These are phyloP conservation scores for Calyptommatus sinebrachiatus DNA, from an alignment of 2,113 vertebrate genomes.

Conservation along the genomic window DNA sequence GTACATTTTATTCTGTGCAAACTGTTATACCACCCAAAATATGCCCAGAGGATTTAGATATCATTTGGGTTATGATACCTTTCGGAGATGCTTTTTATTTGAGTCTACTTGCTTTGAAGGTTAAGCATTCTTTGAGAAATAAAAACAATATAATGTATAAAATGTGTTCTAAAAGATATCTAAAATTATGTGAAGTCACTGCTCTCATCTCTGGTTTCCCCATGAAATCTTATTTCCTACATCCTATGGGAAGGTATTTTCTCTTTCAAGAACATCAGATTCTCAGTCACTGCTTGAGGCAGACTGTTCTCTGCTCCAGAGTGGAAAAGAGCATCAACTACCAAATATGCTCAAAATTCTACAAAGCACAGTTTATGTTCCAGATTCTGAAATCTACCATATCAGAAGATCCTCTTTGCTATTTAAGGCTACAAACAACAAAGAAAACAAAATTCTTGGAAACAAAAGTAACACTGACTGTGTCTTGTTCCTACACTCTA, in stretches of 20 bases:
- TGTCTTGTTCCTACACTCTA: background rate
- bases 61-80: background rate
- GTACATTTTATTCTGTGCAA: background rate
- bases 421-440: background rate
- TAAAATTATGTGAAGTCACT: background rate
- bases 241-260: no score
- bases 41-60: background rate
- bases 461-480: background rate
- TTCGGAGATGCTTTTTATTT: background rate
- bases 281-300: constrained; percentile 13
- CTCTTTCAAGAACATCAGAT: constrained; percentile 13
- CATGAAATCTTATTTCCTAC: background rate
- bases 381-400: background rate
- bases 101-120: background rate
- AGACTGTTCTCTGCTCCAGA: background rate
- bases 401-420: background rate
- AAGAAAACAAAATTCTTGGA: background rate
- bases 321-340: background rate
- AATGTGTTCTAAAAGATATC: background rate
- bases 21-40: background rate
- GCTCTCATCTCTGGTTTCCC: background rate
- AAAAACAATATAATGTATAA: background rate
- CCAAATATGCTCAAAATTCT: constrained; percentile 3
- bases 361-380: background rate
- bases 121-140: background rate